Conservation (phyloP, 2,888 invertebrate species). For the Ormyrus nitidulus region DNA sequence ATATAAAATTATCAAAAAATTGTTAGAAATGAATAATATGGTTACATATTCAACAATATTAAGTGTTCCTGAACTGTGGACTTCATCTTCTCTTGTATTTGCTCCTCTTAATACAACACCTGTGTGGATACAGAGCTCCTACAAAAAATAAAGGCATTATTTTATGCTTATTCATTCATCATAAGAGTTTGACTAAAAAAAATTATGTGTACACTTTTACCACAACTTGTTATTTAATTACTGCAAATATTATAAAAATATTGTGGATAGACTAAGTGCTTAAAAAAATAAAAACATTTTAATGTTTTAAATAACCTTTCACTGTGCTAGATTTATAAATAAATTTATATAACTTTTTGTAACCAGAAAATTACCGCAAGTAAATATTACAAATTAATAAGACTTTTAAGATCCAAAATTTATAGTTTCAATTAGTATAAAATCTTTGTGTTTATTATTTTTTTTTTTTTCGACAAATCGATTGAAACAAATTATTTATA, state of each 20-base stretch:
- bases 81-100: conserved; percentile 76
- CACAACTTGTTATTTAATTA: background rate
- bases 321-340: background rate
- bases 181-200: too few relatives aligned
- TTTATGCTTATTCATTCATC: background rate
- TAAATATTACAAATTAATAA: background rate
- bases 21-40: too few relatives aligned
- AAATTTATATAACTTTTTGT: background rate
- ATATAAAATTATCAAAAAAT: conserved; percentile 22
- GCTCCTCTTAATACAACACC: conserved; percentile 85
- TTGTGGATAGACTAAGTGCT: background rate
- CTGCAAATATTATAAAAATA: background rate
- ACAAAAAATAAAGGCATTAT: conserved; percentile 58
- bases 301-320: background rate
- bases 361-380: background rate
- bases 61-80: conserved; percentile 82
- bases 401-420: background rate
- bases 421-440: background rate
- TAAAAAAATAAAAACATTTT: background rate
- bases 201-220: conserved; percentile 3
- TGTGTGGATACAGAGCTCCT: conserved; percentile 88
- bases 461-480: too few relatives aligned
- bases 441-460: too few relatives aligned
- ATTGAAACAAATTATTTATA: background rate
- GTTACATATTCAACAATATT: conserved; percentile 82